phyloP scores from a whole-genome alignment of 2,797 vertebrate genomes.

The Dicrostonyx torquatus region DNA sequence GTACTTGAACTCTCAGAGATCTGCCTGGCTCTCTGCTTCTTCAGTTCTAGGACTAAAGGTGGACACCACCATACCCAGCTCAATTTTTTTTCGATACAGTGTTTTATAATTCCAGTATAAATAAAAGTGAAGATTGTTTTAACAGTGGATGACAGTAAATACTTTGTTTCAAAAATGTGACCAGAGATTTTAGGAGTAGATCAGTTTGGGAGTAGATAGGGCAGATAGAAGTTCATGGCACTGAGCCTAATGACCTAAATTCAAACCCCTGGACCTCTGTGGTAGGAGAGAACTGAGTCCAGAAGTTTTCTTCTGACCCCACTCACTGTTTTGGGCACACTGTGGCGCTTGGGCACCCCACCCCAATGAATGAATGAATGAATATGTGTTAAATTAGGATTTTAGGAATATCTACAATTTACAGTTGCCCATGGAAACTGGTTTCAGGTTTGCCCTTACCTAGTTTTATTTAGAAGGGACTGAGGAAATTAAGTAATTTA shows the following conservation, averaged over 20 bases:
- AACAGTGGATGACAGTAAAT: not conserved
- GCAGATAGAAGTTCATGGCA: not conserved
- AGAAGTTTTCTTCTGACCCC: not conserved
- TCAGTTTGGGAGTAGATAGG: not conserved
- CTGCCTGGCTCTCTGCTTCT: not conserved
- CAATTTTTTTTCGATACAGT: not conserved
- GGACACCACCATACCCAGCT: not conserved
- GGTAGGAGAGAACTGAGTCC: not conserved
- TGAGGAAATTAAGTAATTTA: conserved; percentile 34
- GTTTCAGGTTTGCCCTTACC: conserved; percentile 16
- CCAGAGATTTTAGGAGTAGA: not conserved
- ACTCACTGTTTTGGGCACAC: not conserved
- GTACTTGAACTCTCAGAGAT: not conserved
- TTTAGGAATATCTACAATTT: not conserved
- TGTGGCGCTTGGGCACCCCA: not conserved
- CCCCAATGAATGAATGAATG: not conserved
- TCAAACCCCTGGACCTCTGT: not conserved
- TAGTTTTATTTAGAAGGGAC: conserved; percentile 25
- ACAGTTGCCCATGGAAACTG: not conserved
- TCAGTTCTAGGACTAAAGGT: not conserved
- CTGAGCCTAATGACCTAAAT: not conserved
- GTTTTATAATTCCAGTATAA: conserved; percentile 43
- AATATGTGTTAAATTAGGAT: not conserved
- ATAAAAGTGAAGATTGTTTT: not conserved
- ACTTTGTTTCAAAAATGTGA: conserved; percentile 49